Evolutionary conservation across 2,797 vertebrate species (phyloP).

Genomic region (Sebastes kiyomatsui): DNA sequence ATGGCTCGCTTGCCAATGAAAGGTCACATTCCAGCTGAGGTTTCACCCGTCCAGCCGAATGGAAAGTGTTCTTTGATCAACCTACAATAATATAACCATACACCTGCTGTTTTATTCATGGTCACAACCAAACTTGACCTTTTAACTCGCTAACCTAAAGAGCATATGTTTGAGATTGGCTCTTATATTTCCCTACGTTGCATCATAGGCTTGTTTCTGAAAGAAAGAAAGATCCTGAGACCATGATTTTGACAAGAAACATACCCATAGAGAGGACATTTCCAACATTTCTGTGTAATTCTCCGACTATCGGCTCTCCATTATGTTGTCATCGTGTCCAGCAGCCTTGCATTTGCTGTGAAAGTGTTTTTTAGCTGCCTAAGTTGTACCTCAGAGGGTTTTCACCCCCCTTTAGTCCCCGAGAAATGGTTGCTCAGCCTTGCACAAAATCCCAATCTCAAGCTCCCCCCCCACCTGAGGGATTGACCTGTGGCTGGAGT

Average conservation of each 20-base stretch:
- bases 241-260: not conserved
- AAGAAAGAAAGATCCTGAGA: not conserved
- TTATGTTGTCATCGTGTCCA: constrained; percentile 20
- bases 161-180: not conserved
- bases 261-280: not conserved
- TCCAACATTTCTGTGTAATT: not conserved
- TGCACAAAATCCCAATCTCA: constrained; percentile 60
- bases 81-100: constrained; percentile 25
- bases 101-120: constrained; percentile 38
- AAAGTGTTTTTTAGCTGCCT: constrained; percentile 14
- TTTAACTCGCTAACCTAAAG: constrained; percentile 8
- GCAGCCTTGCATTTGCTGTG: constrained; percentile 23
- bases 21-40: constrained; percentile 56
- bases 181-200: not conserved
- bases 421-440: constrained; percentile 60
- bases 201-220: not conserved
- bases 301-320: not conserved
- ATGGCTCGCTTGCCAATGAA: constrained; percentile 23
- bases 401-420: constrained; percentile 10
- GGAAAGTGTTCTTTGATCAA: not conserved
- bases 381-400: constrained; percentile 36
- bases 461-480: constrained; percentile 18
- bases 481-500: constrained; percentile 58
- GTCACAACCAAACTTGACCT: constrained; percentile 42
- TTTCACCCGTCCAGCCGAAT: not conserved